Evolutionary conservation across 1,140 invertebrate species (phyloP).

Genomic region (Leptinotarsa defecta): DNA sequence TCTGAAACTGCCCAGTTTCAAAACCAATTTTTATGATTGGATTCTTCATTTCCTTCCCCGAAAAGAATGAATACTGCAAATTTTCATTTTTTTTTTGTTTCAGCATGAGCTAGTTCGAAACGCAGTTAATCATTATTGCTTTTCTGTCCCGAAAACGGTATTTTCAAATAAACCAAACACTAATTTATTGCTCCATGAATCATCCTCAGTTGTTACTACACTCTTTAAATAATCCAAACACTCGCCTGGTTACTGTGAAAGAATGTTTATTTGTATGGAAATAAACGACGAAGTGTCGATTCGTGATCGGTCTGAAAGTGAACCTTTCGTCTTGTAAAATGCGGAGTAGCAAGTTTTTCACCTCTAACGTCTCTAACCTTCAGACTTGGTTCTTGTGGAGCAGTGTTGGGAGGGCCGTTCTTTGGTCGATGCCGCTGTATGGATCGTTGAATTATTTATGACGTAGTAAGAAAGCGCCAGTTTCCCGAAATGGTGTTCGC

Average conservation of each 20-base stretch:
- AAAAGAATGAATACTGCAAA: too few species aligned
- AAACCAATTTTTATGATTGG: too few species aligned
- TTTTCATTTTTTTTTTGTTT: too few species aligned
- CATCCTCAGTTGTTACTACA: neutral
- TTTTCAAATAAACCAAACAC: neutral
- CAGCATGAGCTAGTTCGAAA: too few species aligned
- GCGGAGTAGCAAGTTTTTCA: constrained; percentile 9
- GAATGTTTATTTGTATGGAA: constrained; percentile 15
- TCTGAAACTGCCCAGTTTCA: too few species aligned
- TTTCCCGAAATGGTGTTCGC: too few species aligned
- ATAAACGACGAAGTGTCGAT: constrained; percentile 13
- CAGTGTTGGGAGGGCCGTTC: neutral
- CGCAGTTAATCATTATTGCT: too few species aligned
- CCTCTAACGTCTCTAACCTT: neutral
- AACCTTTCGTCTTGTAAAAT: constrained; percentile 7
- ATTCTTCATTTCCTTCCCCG: too few species aligned
- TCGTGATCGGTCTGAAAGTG: constrained; percentile 9
- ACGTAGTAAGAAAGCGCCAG: too few species aligned
- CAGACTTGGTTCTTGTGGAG: neutral
- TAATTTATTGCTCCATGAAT: neutral
- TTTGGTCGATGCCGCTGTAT: neutral
- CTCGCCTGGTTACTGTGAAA: constrained; percentile 18
- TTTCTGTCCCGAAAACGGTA: too few species aligned
- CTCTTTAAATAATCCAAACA: constrained; percentile 3
- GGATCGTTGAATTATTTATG: neutral